Evolutionary conservation across 92 coral and sea anemone species (phyloP), one percentile per base, ranked within the genome.

Genomic region (Diadumene lineata): DNA sequence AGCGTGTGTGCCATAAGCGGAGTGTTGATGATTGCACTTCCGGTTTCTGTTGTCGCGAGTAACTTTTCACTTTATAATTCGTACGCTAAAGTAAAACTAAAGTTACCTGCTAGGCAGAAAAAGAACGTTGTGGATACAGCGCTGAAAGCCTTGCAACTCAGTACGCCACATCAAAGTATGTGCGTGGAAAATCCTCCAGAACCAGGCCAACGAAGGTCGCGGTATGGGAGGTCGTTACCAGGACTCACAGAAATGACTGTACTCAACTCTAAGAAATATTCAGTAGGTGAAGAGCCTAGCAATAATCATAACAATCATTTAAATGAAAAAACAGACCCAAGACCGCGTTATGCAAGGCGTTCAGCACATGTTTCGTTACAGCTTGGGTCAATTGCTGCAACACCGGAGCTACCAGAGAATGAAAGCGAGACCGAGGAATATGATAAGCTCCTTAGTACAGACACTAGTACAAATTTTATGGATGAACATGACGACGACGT

Each of bases 21-120:
- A 0, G 97, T 94, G 2, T 85, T 94, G 4, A 94, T 94, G 98
- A 94, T 94, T 68, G 98, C 98, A 26, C 77, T 94, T n/a, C 98
- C 98, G 18, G 98, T 94, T 23, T 94, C 98, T n/a, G 98, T 94
- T 15, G 97, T 94, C 34, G 98, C 98, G 3, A 94, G 98, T 61
- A 94, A 94, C 65, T 94, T 94, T 66, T 88, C 97, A 21, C 69
- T 94, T 69, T 94, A 94, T 53, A 94, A 94, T 75, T 92, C 97
- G 1, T 94, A 94, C 63, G 98, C 98, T n/a, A 94, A 94, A 57
- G 98, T 94, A 17, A 94, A 94, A 43, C 88, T 94, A 0, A 94
- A 94, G 79, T 75, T 94, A 11, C 98, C 98, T 15, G 84, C 92
- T 26, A 83, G 98, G 11, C 92, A 90, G 2, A 85, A 92, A 72